Evolutionary conservation across 1,140 invertebrate species (phyloP), one percentile per base, ranked within the genome.

Genomic region (Rhizoglyphus robini): DNA sequence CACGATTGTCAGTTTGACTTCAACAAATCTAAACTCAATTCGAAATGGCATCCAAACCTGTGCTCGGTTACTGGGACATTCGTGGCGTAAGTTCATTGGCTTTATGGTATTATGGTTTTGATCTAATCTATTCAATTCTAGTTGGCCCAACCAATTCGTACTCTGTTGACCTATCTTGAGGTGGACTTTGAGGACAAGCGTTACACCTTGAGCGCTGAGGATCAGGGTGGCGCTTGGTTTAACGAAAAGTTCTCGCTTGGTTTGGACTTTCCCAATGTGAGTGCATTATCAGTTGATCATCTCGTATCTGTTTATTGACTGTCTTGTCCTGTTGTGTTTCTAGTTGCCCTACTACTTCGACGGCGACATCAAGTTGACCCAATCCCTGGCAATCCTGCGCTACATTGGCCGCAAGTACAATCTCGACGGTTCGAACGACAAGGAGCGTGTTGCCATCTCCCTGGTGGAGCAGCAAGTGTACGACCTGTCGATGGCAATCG

Each of bases 141-240:
- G 51, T 15, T 54, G 8, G 51, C 23, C 20, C 8, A 90, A 72
- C 78, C 85, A 8, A 84, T 86, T 59, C 80, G 88, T 47, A 83
- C 84, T 61, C 71, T 91, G 2, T 73, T 90, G 0, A 81, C 79
- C 47, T 87, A 88, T 74, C 82, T 79, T 11, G 81, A 78, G 58
- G 76, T 83, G n/a, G 79, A 82, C 29, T 90, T 84, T 71, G 83
- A 86, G 72, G 88, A 90, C 51, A 74, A 73, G 31, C 65, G 67
- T 1, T 75, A 76, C 64, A 66, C 65, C 47, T 58, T 57, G 36
- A 70, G 72, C 29, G 67, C 23, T 15, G 41, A 46, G 41, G 23
- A 46, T 23, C 8, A 60, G 5, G 27, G 58, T 11, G 30, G 5
- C 38, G 36, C 38, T 5, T 76, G 75, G 75, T 57, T 67, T 31